Base-by-base conservation (phyloP, 2,888 invertebrate genomes). In the Phaonia tiefii region DNA sequence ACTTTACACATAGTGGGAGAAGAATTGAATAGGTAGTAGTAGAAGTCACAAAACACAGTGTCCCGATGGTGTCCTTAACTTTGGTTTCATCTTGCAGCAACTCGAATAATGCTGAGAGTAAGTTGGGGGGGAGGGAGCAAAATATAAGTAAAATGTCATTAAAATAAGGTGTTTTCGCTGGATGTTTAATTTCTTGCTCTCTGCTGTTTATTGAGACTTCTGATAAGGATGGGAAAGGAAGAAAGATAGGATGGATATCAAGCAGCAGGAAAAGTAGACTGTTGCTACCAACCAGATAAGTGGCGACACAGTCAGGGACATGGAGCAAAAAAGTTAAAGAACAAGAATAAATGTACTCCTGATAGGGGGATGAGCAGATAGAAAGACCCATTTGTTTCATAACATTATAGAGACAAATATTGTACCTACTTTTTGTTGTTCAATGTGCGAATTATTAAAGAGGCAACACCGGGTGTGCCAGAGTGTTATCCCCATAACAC, bases 81-180 rank as follows among this genome's bases (percentile, higher is more conserved):
- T 22, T 5, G 15, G 17, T 22, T 10, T 51, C 22, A 22, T 51
- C 54, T 10, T 54, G 31, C n/a, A 31, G 4, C 8, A 31, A 5
- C 31, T 22, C 2, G 13, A 63, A 20, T 63, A 15, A 10, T 22
- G 39, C 0, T 22, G 44, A 71, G n/a, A 4, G 25, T 20, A 39
- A 39, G 17, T 31, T 31, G 31, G 31, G 31, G 31, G 31, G 4
- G 3, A 8, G 31, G 31, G 31, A 17, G 7, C 8, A 58, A 58
- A 58, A 22, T 51, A 17, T 10, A 15, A 60, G 5, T 25, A 65
- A 66, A 17, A 44, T 25, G 54, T 17, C 31, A 46, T 67, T 74
- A 39, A 58, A 67, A 74, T 44, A 74, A 49, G 44, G 56, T 74
- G 49, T 67, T 67, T n/a, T 67, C n/a, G 20, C 8, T 54, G 31